Base-by-base conservation (phyloP, 1,140 invertebrate genomes). In the Tetranychus urticae region DNA sequence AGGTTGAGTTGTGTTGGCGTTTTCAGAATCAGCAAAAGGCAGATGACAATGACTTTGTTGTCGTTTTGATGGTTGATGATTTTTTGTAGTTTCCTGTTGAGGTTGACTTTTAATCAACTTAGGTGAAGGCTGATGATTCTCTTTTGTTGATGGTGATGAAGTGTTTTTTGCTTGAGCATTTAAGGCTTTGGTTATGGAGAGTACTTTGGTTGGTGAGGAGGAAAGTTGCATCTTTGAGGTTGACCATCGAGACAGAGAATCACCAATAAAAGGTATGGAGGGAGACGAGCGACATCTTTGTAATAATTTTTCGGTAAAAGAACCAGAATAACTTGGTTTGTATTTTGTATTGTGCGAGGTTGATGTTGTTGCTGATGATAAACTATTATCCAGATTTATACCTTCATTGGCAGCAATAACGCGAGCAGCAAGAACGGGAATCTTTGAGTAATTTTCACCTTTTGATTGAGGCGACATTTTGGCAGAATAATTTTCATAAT, bases 231-330 rank as follows among this genome's bases (percentile, higher is more conserved):
- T n/a, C 31, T 33, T 52, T 6, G n/a, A 31, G 12, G 50, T 33
- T 52, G 50, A 52, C 50, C 50, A 52, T n/a, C 50, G 50, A 52
- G n/a, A n/a, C 7, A 52, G n/a, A n/a, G 50, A 52, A 33, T 52
- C 50, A 6, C 50, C 50, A 7, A 52, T n/a, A 8, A 13, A 8
- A 23, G 46, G 36, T 34, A 59, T 45, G 14, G 58, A 23, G 12
- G 58, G 58, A 2, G 58, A 35, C 46, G 58, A 59, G 5, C 58
- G 46, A 59, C 58, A 59, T 33, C 58, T 8, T n/a, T 46, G 37
- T 37, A 59, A 48, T 39, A 59, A 35, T 48, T 59, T 59, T 31
- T 59, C 58, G n/a, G 58, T 59, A 31, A 59, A 59, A 12, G 42
- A 46, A n/a, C 58, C 58, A 7, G 58, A 59, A 48, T 59, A 59